Base-by-base conservation (phyloP, 2,888 invertebrate genomes). In the Lepeophtheirus nordmannii region DNA sequence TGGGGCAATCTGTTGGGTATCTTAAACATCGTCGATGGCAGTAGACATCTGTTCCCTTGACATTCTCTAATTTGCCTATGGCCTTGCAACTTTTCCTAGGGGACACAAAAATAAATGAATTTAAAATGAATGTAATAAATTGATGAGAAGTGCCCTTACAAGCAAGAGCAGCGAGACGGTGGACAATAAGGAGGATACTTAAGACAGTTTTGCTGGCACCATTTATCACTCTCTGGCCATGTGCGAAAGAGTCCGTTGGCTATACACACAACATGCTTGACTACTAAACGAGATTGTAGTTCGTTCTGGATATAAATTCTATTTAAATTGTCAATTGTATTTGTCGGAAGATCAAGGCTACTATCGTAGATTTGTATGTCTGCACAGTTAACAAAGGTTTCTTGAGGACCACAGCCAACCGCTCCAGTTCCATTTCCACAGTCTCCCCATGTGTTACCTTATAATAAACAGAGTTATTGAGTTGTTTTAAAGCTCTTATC, bases 351-450 rank as follows among this genome's bases (percentile, higher is more conserved):
- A 5, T 84, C 86, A 2, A 86, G 85, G 74, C 84, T 88, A 39
- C 87, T 86, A 10, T 85, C 78, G 8, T 5, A 46, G 70, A 92
- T 85, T 67, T 83, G 83, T 67, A 92, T 82, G 74, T 92, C 91
- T 0, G 91, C 90, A 73, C 92, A 92, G 74, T 91, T 91, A 68
- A 88, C 80, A 77, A 92, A 92, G 0, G 89, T 89, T 77, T 92
- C 91, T 10, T 90, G 87, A 69, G 83, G 81, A n/a, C 91, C 91
- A 73, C 90, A 91, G 1, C 91, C 90, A 1, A 88, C 85, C 0
- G 86, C 86, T 73, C 89, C 86, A 0, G 88, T 88, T 58, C 90
- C 90, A 74, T 90, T 89, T 0, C 82, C 76, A 73, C 90, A 90
- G 22, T 81, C 82, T 9, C 91, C 92, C 91, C 91, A 92, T 83